Conservation (phyloP, 2,888 invertebrate genomes). For the Sinhomidia bicolor region DNA sequence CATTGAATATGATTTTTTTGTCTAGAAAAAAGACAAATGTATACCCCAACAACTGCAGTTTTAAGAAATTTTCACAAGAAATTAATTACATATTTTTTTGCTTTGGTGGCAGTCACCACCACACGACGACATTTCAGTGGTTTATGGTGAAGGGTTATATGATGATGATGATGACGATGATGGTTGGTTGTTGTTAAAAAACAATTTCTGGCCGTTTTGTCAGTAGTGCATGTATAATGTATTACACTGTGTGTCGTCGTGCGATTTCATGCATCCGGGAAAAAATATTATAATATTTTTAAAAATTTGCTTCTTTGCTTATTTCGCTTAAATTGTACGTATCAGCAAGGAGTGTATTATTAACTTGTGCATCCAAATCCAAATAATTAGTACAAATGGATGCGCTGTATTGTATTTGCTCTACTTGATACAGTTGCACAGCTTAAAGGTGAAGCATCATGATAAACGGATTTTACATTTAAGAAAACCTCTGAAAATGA, state of each 20-base stretch:
- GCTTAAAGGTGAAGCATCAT: no score
- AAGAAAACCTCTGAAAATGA: no score
- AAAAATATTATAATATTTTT: slow-evolving; percentile 13
- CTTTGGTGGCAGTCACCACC: not conserved
- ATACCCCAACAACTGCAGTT: no score
- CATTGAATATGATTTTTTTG: not conserved
- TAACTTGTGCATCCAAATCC: slow-evolving; percentile 10
- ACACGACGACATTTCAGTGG: not conserved
- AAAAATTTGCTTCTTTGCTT: not conserved
- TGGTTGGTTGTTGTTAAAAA: not conserved
- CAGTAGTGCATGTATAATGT: not conserved
- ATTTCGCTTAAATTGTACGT: not conserved
- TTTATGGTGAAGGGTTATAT: not conserved
- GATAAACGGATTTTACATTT: no score
- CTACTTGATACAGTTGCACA: no score
- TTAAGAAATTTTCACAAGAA: not conserved
- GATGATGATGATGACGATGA: not conserved
- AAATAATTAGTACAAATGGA: not conserved
- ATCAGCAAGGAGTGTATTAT: not conserved
- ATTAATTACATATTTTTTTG: slow-evolving; percentile 37
- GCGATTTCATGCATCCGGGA: slow-evolving; percentile 39
- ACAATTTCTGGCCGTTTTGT: not conserved
- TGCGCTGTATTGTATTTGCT: not conserved
- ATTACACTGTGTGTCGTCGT: not conserved
- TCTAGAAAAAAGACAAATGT: not conserved